These are phyloP conservation scores for Planococcus citri DNA, from an alignment of 1,140 invertebrate genomes.

Conservation along the genomic window DNA sequence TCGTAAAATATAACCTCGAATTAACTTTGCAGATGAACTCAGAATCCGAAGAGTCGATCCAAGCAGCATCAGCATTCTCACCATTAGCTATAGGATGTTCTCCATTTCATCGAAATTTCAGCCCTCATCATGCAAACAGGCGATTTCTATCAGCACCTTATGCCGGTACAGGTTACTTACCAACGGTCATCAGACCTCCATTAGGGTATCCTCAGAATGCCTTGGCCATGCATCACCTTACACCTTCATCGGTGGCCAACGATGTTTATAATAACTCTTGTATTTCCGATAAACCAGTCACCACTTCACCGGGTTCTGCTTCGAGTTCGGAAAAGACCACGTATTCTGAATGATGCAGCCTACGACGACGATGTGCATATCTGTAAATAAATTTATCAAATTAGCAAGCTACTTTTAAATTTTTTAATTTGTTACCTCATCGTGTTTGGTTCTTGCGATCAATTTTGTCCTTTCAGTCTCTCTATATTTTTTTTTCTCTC, in stretches of 20 bases:
- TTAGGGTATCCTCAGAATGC: slow-evolving; percentile 23
- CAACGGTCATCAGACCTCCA: slow-evolving; percentile 57
- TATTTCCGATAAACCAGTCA: slow-evolving; percentile 32
- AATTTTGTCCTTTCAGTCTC: neutral
- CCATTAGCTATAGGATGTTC: slow-evolving; percentile 40
- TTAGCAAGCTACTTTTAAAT: neutral
- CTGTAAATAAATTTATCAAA: neutral
- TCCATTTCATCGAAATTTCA: slow-evolving; percentile 34
- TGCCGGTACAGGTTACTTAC: slow-evolving; percentile 62
- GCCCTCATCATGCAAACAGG: slow-evolving; percentile 39
- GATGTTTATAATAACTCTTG: slow-evolving; percentile 31
- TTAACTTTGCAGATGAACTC: neutral
- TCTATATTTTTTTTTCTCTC: too few species aligned
- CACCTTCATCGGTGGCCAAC: slow-evolving; percentile 31
- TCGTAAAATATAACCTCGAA: neutral
- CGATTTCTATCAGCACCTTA: slow-evolving; percentile 65
- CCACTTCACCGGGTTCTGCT: slow-evolving; percentile 36
- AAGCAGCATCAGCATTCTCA: slow-evolving; percentile 58
- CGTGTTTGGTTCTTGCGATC: neutral
- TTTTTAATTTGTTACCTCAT: slow-evolving; percentile 14
- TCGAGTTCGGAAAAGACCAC: slow-evolving; percentile 34
- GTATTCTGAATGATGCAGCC: slow-evolving; percentile 38
- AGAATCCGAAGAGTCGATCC: slow-evolving; percentile 30
- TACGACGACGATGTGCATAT: neutral
- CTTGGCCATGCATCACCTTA: slow-evolving; percentile 26